phyloP scores from a whole-genome alignment of 2,797 vertebrate genomes.

The Apogon talboti region DNA sequence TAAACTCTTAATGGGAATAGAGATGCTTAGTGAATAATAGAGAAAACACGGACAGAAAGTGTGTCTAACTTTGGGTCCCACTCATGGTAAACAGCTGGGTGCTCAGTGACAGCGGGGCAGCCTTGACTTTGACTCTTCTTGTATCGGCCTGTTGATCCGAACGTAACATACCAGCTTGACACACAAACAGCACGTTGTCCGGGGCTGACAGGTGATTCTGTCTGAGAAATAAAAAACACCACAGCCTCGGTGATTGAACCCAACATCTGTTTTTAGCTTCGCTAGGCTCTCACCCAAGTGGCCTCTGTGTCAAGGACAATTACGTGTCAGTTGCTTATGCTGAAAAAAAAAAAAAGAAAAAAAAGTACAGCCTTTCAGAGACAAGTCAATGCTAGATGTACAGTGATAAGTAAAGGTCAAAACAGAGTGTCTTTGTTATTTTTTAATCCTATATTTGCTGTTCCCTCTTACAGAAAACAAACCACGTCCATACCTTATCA shows the following conservation, averaged over 20 bases:
- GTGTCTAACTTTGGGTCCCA: conserved; percentile 23
- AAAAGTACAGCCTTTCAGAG: conserved; percentile 10
- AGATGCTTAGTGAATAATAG: not conserved
- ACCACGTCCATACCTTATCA: conserved; percentile 33
- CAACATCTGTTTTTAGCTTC: conserved; percentile 72
- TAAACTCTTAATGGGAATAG: not conserved
- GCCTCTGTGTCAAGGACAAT: conserved; percentile 40
- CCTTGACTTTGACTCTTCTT: conserved; percentile 68
- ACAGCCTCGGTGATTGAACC: conserved; percentile 59
- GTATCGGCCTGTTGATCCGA: conserved; percentile 50
- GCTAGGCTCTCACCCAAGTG: conserved; percentile 26
- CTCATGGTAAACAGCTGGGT: conserved; percentile 61
- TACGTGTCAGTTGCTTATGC: conserved; percentile 22
- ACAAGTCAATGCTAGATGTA: conserved; percentile 26
- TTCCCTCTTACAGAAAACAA: conserved; percentile 7
- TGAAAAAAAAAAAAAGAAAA: conserved; percentile 9
- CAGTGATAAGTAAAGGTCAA: conserved; percentile 34
- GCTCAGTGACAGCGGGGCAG: conserved; percentile 49
- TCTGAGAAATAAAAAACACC: conserved; percentile 27
- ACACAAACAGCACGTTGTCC: conserved; percentile 70
- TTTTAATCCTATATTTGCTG: conserved; percentile 41
- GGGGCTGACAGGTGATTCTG: conserved; percentile 76
- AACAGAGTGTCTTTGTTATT: conserved; percentile 42
- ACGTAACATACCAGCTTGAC: conserved; percentile 43
- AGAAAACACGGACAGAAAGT: conserved; percentile 1